Evolutionary conservation across 2,888 invertebrate genomes (phyloP), one percentile per base, ranked within the genome.

Genomic region (Poecilus cupreus): DNA sequence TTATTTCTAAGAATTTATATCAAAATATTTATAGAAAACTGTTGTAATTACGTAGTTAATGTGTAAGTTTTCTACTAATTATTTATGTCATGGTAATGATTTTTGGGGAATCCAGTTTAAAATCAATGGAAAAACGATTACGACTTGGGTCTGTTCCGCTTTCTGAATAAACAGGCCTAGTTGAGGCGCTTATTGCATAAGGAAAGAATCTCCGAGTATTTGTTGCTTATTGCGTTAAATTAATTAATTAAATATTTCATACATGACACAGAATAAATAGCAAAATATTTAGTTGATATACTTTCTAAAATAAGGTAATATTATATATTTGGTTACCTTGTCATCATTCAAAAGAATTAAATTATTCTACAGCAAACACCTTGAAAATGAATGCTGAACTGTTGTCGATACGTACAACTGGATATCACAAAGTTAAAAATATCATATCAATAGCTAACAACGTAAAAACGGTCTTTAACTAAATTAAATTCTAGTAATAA

Each of bases 241-340:
- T 57, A 77, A 51, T 16, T 78, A 78, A 68, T 49, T 51, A 79
- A 76, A 54, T 76, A 76, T 51, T 49, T 24, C 16, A 68, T 64
- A 64, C 43, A 78, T 64, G 78, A 78, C 60, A 79, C 64, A 68
- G 76, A 76, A 79, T 79, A 79, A 79, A 79, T 76, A 76, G 75
- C 75, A 76, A 76, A 75, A 75, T 75, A 74, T 75, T 18, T 75
- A 49, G 32, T 32, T 8, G 32, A 32, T 32, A 32, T 76, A 32
- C 32, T 54, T 77, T 26, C 78, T 78, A 70, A 79, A 79, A 68
- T 79, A 64, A 79, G 79, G 79, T 79, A 75, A 54, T 75, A 64
- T 39, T 79, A 68, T 68, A 79, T 79, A 79, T 79, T 79, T 79
- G 79, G 79, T 79, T 79, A 79, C 79, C 79, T 79, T 78, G 78